Percentiles rank a stretch among this genome's conserved stretches.
phyloP scores from a whole-genome alignment of 2,797 vertebrate species.

The Podarcis lilfordi region DNA sequence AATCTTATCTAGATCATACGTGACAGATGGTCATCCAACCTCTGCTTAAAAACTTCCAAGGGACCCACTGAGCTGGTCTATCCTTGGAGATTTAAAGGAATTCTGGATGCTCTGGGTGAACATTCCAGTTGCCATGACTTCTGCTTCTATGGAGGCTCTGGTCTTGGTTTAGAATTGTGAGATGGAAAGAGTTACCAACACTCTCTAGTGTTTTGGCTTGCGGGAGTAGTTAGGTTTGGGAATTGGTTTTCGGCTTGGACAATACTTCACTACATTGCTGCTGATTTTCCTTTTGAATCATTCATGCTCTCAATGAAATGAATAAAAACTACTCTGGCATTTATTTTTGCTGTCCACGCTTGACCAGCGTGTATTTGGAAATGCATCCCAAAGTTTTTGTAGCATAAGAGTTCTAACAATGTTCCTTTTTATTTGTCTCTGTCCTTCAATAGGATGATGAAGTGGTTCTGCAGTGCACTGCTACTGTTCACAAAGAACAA shows the following conservation, averaged over 20 bases:
- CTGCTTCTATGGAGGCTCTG: too few species aligned
- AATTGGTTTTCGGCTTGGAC: background rate
- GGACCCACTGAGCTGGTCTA: too few species aligned
- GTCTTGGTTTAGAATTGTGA: too few species aligned
- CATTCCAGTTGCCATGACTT: too few species aligned
- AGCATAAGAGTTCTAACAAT: background rate
- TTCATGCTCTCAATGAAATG: background rate
- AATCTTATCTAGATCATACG: too few species aligned
- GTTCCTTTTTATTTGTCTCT: background rate
- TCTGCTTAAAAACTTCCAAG: too few species aligned
- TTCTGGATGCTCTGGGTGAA: too few species aligned
- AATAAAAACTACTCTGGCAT: slow-evolving; percentile 16
- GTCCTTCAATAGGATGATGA: slow-evolving; percentile 87
- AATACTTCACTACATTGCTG: background rate
- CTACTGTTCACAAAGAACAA: slow-evolving; percentile 91
- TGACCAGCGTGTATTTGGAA: slow-evolving; percentile 18
- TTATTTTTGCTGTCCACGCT: background rate
- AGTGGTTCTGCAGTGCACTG: slow-evolving; percentile 93
- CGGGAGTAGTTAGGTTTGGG: background rate
- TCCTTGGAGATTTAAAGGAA: too few species aligned
- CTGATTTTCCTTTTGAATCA: slow-evolving; percentile 14
- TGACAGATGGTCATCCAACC: too few species aligned
- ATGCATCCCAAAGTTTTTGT: background rate
- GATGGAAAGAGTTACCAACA: too few species aligned
- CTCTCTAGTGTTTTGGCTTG: too few species aligned